phyloP scores from a whole-genome alignment of 2,113 vertebrate species.

The Tetrax tetrax region DNA sequence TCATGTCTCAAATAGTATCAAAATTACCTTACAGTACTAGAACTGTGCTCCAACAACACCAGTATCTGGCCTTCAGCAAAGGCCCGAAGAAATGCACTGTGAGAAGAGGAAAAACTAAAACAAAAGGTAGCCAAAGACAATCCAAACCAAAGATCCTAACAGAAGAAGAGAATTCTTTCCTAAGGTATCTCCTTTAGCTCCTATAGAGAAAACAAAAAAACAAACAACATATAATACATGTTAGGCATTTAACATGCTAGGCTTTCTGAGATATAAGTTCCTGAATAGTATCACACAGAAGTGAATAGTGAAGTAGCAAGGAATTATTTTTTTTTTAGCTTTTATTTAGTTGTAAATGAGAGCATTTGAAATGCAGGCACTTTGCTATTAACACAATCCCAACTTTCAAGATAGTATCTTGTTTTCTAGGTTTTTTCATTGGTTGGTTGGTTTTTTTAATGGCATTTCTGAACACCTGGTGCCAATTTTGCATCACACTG shows the following conservation, averaged over 20 bases:
- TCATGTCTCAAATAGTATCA: not conserved
- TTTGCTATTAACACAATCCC: not conserved
- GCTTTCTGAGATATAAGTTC: not conserved
- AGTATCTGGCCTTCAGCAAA: not conserved
- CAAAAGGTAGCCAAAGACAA: not conserved
- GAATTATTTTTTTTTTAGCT: not conserved
- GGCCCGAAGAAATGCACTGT: not conserved
- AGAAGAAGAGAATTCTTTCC: not conserved
- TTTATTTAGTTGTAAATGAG: not conserved
- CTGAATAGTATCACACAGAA: not conserved
- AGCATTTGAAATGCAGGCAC: not conserved
- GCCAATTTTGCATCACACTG: not conserved
- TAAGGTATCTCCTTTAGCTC: not conserved
- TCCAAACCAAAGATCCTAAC: not conserved
- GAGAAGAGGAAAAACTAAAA: not conserved
- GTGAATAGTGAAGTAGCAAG: not conserved
- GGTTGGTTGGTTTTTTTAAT: not conserved
- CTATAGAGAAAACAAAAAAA: not conserved
- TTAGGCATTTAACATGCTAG: not conserved
- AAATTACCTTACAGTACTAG: not conserved
- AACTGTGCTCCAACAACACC: not conserved
- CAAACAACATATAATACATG: not conserved
- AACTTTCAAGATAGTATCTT: not conserved
- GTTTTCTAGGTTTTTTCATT: not conserved
- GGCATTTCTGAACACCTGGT: not conserved